phyloP scores from a whole-genome alignment of 2,113 vertebrate species.

The Cynocephalus volans region DNA sequence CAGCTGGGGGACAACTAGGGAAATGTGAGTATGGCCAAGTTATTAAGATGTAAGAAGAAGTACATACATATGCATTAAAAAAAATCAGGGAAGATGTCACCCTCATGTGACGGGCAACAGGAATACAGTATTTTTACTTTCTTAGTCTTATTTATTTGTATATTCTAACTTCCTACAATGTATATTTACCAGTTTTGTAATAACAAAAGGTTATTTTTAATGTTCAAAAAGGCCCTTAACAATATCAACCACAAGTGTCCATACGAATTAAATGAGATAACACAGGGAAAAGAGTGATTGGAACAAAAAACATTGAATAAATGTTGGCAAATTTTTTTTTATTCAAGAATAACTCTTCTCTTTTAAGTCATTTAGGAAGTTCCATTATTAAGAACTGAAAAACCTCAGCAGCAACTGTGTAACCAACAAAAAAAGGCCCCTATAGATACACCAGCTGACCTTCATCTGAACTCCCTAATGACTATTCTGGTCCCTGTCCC shows the following conservation, averaged over 20 bases:
- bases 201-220: not conserved
- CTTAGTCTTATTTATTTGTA: not conserved
- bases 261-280: not conserved
- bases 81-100: not conserved
- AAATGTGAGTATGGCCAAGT: not conserved
- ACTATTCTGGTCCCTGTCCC: too few species aligned
- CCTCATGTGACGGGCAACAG: not conserved
- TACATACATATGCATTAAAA: fast-evolving
- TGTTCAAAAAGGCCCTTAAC: not conserved
- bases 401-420: not conserved
- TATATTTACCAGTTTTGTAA: not conserved
- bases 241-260: not conserved
- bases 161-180: not conserved
- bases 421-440: not conserved
- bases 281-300: not conserved
- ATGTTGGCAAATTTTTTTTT: not conserved
- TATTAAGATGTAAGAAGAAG: not conserved
- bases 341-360: not conserved
- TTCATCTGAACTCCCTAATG: not conserved
- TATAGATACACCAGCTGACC: not conserved
- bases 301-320: not conserved
- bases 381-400: conserved; percentile 51
- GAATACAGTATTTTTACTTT: not conserved
- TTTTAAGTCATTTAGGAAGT: not conserved
- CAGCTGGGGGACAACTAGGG: not conserved